A percentile compares a stretch with the other conserved stretches of the same genome.
phyloP scores from a whole-genome alignment of 1,140 invertebrate species.

The Atta colombica region DNA sequence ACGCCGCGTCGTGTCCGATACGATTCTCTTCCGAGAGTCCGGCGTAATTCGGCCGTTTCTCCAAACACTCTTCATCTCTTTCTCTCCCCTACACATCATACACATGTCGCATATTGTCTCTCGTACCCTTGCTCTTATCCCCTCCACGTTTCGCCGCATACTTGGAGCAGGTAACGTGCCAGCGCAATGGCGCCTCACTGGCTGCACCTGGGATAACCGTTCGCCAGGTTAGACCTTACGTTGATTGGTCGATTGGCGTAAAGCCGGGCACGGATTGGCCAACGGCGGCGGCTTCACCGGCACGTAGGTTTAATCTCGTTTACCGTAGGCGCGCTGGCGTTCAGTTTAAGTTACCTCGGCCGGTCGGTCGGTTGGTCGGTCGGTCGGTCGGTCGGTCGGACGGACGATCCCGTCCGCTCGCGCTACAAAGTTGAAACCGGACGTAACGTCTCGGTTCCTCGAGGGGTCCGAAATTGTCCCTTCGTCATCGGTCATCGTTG shows the following conservation, averaged over 20 bases:
- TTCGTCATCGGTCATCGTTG: background rate
- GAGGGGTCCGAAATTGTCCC: background rate
- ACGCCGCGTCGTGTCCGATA: background rate
- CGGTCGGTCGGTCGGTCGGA: constrained; percentile 29
- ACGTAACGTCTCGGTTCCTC: constrained; percentile 25
- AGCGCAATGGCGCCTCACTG: constrained; percentile 80
- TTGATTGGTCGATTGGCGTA: constrained; percentile 76
- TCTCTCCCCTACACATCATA: background rate
- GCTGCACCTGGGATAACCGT: constrained; percentile 78
- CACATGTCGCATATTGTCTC: constrained; percentile 21
- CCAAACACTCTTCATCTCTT: constrained; percentile 27
- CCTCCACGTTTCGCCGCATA: constrained; percentile 12
- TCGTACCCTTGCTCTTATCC: background rate
- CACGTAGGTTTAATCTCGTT: constrained; percentile 83
- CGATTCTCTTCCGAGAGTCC: constrained; percentile 11
- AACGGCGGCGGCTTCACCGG: constrained; percentile 67
- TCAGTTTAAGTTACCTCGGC: constrained; percentile 85
- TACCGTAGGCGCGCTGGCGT: constrained; percentile 82
- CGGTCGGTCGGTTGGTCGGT: constrained; percentile 78
- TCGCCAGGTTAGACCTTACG: constrained; percentile 74
- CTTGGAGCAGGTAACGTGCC: constrained; percentile 78
- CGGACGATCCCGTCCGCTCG: constrained; percentile 5
- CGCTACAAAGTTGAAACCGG: background rate
- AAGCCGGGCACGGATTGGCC: constrained; percentile 74
- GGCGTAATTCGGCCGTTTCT: constrained; percentile 61